Evolutionary conservation across 2,113 vertebrate genomes (phyloP).

Genomic region (Leptodactylus fuscus): DNA sequence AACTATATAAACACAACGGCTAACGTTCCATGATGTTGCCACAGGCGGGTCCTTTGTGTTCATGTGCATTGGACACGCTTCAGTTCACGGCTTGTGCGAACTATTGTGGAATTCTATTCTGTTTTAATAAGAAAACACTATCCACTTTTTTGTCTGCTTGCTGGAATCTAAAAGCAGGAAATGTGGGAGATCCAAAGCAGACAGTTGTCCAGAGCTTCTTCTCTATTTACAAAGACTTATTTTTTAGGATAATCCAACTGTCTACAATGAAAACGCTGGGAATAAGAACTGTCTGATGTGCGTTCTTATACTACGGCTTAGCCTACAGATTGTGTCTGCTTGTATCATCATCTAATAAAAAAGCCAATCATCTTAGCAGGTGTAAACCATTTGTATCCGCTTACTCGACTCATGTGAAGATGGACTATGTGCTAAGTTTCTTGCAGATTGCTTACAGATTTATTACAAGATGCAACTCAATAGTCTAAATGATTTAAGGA

Average conservation of each 20-base stretch:
- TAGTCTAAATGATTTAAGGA: background rate
- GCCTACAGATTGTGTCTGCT: background rate
- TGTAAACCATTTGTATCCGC: background rate
- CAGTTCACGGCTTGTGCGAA: background rate
- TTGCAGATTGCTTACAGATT: background rate
- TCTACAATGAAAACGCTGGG: background rate
- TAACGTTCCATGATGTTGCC: slow-evolving; percentile 40
- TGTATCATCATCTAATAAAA: background rate
- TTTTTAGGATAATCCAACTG: slow-evolving; percentile 30
- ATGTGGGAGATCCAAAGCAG: background rate
- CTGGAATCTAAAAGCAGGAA: slow-evolving; percentile 25
- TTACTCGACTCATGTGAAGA: background rate
- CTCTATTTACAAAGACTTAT: too few relatives aligned
- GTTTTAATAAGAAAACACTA: slow-evolving; percentile 9
- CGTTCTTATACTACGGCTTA: background rate
- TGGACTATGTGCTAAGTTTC: background rate
- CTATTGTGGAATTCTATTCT: slow-evolving; percentile 20
- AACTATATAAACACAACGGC: slow-evolving; percentile 27
- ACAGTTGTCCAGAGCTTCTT: background rate
- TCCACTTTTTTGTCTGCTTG: slow-evolving; percentile 37
- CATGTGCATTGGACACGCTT: slow-evolving; percentile 19
- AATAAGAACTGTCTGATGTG: background rate
- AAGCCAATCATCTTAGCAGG: background rate
- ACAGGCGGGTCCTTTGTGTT: slow-evolving; percentile 14
- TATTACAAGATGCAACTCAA: background rate